Conservation (phyloP, 2,113 vertebrate genomes). For the Bothrops jararaca region DNA sequence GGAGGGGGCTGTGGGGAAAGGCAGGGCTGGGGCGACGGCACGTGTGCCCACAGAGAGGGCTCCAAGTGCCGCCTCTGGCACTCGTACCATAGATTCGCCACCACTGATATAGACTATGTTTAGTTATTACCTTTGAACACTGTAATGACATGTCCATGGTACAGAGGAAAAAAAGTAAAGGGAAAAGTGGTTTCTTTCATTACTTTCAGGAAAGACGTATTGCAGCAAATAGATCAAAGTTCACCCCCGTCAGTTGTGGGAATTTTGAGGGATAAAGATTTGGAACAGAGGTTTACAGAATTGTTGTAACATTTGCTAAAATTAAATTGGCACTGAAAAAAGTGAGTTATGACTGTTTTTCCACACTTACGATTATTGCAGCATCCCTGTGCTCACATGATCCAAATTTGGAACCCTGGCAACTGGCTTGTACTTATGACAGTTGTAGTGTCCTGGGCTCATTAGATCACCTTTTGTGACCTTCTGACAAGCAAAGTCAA, state of each 20-base stretch:
- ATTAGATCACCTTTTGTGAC: not conserved
- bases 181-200: not conserved
- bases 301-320: not conserved
- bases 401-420: not conserved
- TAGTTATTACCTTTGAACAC: slow-evolving; percentile 51
- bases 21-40: no score
- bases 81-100: no score
- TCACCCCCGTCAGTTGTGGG: not conserved
- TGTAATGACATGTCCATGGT: not conserved
- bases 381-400: not conserved
- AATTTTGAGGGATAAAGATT: not conserved
- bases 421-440: not conserved
- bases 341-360: not conserved
- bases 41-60: no score
- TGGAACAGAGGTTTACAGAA: not conserved
- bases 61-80: no score
- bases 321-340: not conserved
- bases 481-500: not conserved
- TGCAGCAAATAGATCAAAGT: not conserved
- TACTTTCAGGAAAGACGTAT: not conserved
- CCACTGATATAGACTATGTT: slow-evolving; percentile 35
- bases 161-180: not conserved
- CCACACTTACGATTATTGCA: not conserved
- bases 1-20: no score
- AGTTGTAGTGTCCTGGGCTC: not conserved